Evolutionary conservation across 2,797 vertebrate species (phyloP), one percentile per base, ranked within the genome.

Genomic region (Dermochelys coriacea): DNA sequence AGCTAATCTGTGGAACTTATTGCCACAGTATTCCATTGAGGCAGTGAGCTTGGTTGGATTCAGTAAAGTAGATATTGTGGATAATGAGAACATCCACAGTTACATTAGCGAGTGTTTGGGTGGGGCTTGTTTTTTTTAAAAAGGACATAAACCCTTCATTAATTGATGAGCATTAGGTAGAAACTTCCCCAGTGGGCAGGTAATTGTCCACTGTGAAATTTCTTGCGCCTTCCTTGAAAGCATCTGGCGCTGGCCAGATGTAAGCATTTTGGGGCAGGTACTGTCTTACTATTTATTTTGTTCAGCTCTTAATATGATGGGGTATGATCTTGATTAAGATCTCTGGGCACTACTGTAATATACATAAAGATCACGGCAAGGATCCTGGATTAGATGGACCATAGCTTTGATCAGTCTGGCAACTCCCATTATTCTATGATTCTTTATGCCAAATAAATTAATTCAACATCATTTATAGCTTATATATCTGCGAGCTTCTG

Each of bases 401-500:
- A 15, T 2, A 9, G 8, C 82, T 34, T 75, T 86, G 21, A 31
- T 49, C 52, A 10, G 4, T 80, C 74, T 91, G 83, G 25, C 47
- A 82, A 27, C 51, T 8, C 52, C n/a, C 2, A 31, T 82, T 90
- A 93, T 37, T 45, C 31, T 79, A 71, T 93, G 45, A n/a, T 82
- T 0, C 51, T 55, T 80, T 90, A 34, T n/a, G 6, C 2, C 6
- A 82, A 12, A 2, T 2, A 64, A 19, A 77, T 89, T 82, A 59
- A 27, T 57, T 2, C 27, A 52, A 27, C 45, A 3, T 75, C 51
- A 9, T 31, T 80, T 61, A 74, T 52, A 68, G 51, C 14, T 87
- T 12, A 0, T 0, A 37, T 71, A 23, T 41, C n/a, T 71, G n/a
- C 15, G 6, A 34, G 50, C 47, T 64, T n/a, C 41, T 80, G 64